Evolutionary conservation across 2,113 vertebrate species (phyloP).

Genomic region (Oplegnathus fasciatus): DNA sequence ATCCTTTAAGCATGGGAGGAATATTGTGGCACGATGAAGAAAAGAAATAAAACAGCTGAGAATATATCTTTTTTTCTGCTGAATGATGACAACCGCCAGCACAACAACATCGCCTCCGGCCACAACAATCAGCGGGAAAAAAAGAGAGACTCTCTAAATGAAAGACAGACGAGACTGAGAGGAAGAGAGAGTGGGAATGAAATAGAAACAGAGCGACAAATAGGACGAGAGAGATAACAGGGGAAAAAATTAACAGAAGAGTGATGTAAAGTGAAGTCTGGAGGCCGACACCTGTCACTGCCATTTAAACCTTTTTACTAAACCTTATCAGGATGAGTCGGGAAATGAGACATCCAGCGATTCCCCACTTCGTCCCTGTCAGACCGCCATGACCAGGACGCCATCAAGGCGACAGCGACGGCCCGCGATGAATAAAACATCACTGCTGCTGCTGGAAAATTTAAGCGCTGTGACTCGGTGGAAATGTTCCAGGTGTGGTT

Average conservation of each 20-base stretch:
- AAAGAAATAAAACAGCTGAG: conserved; percentile 69
- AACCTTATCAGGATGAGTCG: conserved; percentile 64
- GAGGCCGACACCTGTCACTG: conserved; percentile 69
- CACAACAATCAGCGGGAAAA: conserved; percentile 41
- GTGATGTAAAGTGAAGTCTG: conserved; percentile 72
- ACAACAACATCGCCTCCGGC: conserved; percentile 51
- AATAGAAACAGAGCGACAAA: conserved; percentile 57
- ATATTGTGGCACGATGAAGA: conserved; percentile 51
- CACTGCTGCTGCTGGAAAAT: conserved; percentile 1
- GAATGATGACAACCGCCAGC: conserved; percentile 56
- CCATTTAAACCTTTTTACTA: conserved; percentile 66
- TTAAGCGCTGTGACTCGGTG: conserved; percentile 6
- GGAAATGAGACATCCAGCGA: conserved; percentile 67
- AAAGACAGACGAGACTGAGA: conserved; percentile 58
- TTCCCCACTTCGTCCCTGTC: conserved; percentile 55
- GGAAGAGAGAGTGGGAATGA: conserved; percentile 39
- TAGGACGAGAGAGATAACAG: conserved; percentile 58
- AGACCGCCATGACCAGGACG: conserved; percentile 25
- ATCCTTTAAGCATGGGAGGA: conserved; percentile 65
- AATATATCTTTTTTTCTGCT: conserved; percentile 26
- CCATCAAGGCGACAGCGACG: conserved; percentile 39
- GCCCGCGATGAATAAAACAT: conserved; percentile 73
- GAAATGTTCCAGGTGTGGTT: conserved; percentile 10
- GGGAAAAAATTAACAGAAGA: conserved; percentile 63
- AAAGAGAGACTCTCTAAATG: conserved; percentile 50